phyloP scores from a whole-genome alignment of 2,113 vertebrate genomes.

The Xiphophorus couchianus region DNA sequence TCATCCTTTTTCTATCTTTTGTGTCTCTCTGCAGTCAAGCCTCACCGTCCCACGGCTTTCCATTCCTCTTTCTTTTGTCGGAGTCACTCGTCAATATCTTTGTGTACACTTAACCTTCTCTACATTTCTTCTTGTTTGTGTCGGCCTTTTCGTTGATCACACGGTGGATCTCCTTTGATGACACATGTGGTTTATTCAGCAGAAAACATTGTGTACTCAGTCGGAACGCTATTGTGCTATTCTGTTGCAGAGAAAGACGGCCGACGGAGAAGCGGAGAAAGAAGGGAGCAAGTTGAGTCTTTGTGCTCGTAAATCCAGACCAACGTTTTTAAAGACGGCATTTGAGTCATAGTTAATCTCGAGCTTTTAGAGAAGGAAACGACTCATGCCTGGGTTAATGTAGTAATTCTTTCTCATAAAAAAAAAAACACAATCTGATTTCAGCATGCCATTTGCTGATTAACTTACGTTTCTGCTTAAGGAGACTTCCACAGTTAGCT shows the following conservation, averaged over 20 bases:
- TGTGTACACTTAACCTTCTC: slow-evolving; percentile 78
- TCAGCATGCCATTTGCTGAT: slow-evolving; percentile 5
- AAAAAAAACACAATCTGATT: slow-evolving; percentile 29
- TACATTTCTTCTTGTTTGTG: slow-evolving; percentile 45
- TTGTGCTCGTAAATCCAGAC: slow-evolving; percentile 58
- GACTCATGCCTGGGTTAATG: slow-evolving; percentile 48
- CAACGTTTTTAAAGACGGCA: slow-evolving; percentile 26
- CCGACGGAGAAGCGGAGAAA: slow-evolving; percentile 19
- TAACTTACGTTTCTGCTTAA: neutral
- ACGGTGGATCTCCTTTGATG: slow-evolving; percentile 63
- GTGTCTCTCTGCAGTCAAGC: slow-evolving; percentile 37
- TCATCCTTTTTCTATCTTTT: slow-evolving; percentile 22
- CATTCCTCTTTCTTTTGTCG: slow-evolving; percentile 68
- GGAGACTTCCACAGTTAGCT: neutral
- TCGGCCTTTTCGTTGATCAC: slow-evolving; percentile 51
- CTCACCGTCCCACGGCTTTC: slow-evolving; percentile 46
- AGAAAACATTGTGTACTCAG: slow-evolving; percentile 46
- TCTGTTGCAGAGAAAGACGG: slow-evolving; percentile 19
- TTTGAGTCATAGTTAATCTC: slow-evolving; percentile 71
- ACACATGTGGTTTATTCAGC: slow-evolving; percentile 64
- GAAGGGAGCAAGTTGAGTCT: slow-evolving; percentile 33
- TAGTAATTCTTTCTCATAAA: slow-evolving; percentile 33
- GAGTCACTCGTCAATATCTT: slow-evolving; percentile 75
- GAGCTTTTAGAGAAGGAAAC: slow-evolving; percentile 55
- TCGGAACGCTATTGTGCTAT: slow-evolving; percentile 29